Conservation (phyloP, 2,113 vertebrate genomes). For the Chionodraco myersi region DNA sequence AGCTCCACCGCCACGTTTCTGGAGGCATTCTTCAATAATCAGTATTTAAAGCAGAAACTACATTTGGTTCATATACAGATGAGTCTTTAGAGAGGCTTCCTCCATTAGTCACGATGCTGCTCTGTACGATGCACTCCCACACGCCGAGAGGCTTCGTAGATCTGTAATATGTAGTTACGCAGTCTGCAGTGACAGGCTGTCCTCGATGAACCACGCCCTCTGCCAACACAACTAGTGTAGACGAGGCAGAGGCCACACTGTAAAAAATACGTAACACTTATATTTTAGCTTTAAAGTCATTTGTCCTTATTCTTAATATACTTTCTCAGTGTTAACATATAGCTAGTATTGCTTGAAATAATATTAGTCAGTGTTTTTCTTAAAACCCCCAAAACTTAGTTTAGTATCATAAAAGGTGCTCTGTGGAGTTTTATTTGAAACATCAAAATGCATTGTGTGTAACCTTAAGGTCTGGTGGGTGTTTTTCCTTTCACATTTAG, state of each 20-base stretch:
- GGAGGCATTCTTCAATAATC: neutral
- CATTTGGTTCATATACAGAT: constrained; percentile 2
- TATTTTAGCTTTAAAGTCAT: neutral
- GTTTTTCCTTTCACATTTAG: too few species aligned
- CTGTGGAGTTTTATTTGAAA: neutral
- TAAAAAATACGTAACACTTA: neutral
- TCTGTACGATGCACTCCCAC: constrained; percentile 46
- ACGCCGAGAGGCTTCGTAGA: constrained; percentile 11
- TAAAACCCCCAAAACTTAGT: too few species aligned
- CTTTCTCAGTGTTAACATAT: neutral
- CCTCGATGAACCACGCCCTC: constrained; percentile 14
- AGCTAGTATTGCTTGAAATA: too few species aligned
- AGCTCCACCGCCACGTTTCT: constrained; percentile 1
- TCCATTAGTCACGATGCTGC: constrained; percentile 59
- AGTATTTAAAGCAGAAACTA: neutral
- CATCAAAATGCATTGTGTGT: neutral
- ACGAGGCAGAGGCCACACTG: neutral
- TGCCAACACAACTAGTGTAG: neutral
- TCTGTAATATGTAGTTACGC: constrained; percentile 10
- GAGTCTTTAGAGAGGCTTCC: constrained; percentile 23
- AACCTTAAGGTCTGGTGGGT: neutral
- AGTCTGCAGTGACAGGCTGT: constrained; percentile 23
- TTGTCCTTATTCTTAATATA: neutral
- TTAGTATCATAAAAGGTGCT: neutral
- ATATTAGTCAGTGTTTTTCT: too few species aligned